Conservation (phyloP, 64 coral and sea anemone genomes). For the Astreopora myriophthalma region DNA sequence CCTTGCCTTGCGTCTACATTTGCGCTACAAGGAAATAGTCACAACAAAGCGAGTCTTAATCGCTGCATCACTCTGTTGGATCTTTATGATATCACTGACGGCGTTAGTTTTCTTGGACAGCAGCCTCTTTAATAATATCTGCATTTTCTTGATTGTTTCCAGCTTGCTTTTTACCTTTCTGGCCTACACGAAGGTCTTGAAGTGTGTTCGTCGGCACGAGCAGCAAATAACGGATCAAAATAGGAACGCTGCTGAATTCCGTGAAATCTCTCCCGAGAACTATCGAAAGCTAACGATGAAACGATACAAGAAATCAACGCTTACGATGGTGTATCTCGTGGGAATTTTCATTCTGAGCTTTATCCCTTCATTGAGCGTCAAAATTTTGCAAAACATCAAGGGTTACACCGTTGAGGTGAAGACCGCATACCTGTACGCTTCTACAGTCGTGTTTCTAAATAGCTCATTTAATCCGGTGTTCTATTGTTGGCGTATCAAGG, state of each 20-base stretch:
- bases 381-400: conserved; percentile 5
- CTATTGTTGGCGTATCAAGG: conserved; percentile 70
- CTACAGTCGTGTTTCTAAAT: conserved; percentile 40
- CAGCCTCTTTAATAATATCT: conserved; percentile 1
- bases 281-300: not conserved
- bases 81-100: not conserved
- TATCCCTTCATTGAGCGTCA: conserved; percentile 55
- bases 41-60: conserved; percentile 24
- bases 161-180: conserved; percentile 16
- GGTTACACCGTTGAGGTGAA: not conserved
- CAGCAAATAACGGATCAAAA: conserved; percentile 24
- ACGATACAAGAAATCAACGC: conserved; percentile 66
- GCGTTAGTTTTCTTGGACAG: conserved; percentile 32
- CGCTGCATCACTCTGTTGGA: not conserved
- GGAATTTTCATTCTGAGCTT: conserved; percentile 60
- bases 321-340: conserved; percentile 67
- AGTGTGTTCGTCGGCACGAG: conserved; percentile 42
- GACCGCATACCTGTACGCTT: conserved; percentile 16
- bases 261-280: not conserved
- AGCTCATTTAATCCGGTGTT: conserved; percentile 67
- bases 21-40: conserved; percentile 32
- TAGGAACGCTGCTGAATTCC: not conserved
- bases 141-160: not conserved
- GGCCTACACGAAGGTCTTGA: conserved; percentile 31
- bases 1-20: conserved; percentile 42